Percentiles rank a stretch among this genome's conserved stretches.
Evolutionary conservation across 2,888 invertebrate genomes (phyloP).

Genomic region (Odontothrips loti): DNA sequence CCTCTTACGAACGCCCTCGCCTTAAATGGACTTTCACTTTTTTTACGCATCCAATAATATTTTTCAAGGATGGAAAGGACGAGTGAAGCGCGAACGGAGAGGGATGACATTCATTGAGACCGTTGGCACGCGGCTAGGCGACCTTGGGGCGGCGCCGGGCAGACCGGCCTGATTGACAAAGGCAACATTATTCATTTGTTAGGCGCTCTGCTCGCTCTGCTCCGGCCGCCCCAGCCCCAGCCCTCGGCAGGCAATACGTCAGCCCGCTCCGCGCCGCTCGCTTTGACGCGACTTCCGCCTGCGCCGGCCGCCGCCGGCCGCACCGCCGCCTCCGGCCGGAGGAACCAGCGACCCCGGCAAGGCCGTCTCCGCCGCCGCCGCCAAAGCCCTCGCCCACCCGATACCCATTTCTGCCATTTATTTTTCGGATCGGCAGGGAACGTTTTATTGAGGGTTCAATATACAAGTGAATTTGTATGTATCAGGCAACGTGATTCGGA

Average conservation of each 20-base stretch:
- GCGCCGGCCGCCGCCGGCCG: background rate
- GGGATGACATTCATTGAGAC: background rate
- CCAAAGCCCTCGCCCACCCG: background rate
- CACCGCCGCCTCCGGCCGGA: too few species aligned
- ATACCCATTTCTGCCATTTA: too few species aligned
- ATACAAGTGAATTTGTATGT: too few species aligned
- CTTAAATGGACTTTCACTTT: background rate
- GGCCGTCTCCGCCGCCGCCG: background rate
- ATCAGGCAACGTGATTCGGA: too few species aligned
- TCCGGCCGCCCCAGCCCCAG: background rate
- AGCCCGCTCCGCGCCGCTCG: background rate
- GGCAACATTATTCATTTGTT: background rate
- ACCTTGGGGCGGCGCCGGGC: background rate
- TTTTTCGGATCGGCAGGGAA: too few species aligned
- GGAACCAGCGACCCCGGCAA: too few species aligned
- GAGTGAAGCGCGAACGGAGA: background rate
- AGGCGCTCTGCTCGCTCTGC: background rate
- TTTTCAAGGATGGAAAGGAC: too few species aligned
- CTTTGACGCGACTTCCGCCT: background rate
- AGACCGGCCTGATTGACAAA: conserved; percentile 15
- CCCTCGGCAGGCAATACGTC: background rate
- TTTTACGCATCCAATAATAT: background rate
- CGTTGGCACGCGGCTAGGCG: background rate
- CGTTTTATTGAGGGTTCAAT: too few species aligned
- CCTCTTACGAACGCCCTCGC: too few species aligned